Evolutionary conservation across 1,140 invertebrate genomes (phyloP), one percentile per base, ranked within the genome.

Genomic region (Drosophila lacteicornis): DNA sequence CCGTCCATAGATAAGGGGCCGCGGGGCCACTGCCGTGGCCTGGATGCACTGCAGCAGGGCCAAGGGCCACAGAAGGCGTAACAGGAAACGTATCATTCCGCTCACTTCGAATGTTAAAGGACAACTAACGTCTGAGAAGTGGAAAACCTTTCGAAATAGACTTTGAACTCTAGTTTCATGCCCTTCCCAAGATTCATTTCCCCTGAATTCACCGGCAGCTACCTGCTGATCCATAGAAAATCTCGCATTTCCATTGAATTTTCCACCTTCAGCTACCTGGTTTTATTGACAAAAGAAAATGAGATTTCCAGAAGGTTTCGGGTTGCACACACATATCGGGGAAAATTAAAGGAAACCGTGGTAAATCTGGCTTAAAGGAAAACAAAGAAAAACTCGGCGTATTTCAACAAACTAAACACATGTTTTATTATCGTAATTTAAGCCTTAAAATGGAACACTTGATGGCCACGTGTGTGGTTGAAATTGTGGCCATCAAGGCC

Each of bases 161-260:
- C 45, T 80, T 65, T 25, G 9, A 55, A 40, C 45, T 15, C 27
- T 42, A 3, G 9, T 60, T 82, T 73, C 45, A 58, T 38, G 43
- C 63, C 57, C 38, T 55, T 69, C 45, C 53, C 53, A 11, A 40
- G 40, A 25, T 59, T 33, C 46, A 25, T 12, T 66, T 82, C 61
- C 70, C 65, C 51, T 40, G 70, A 90, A 90, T 61, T 78, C 50
- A 61, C 25, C 30, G 63, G 49, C 25, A n/a, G 59, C 71, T 90
- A 88, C 84, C 84, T 88, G 85, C 74, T 75, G 85, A 13, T 62
- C 17, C 47, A 49, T 75, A 51, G 73, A 84, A 88, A 86, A 81
- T 73, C 36, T 79, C 40, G 15, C 9, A 63, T 80, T 88, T 88
- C 84, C 80, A 75, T 57, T 67, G 85, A 88, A 90, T 62, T 71